These are phyloP conservation scores for Lagenorhynchus albirostris DNA, from an alignment of 2,113 vertebrate species.

Conservation along the genomic window DNA sequence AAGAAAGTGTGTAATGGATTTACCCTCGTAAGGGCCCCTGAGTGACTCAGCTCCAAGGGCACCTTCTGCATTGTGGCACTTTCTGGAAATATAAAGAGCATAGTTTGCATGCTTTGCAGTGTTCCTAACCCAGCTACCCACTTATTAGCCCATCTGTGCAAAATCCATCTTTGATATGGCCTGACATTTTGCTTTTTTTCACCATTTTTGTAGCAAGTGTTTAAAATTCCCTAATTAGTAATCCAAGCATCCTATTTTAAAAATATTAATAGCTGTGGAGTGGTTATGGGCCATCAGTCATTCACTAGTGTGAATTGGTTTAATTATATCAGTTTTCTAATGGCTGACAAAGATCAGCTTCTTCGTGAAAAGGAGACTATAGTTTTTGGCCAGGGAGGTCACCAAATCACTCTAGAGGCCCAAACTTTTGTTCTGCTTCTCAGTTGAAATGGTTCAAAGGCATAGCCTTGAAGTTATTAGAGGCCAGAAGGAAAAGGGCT, in stretches of 20 bases:
- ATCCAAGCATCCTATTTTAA: neutral
- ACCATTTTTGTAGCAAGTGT: neutral
- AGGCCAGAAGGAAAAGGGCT: neutral
- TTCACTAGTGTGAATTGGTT: neutral
- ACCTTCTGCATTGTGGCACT: neutral
- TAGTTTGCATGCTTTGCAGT: neutral
- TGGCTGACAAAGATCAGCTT: constrained; percentile 37
- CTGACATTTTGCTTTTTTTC: neutral
- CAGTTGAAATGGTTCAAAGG: neutral
- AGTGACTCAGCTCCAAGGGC: neutral
- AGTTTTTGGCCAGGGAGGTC: neutral
- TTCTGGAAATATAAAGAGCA: neutral
- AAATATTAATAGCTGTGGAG: constrained; percentile 26
- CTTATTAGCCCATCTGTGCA: neutral
- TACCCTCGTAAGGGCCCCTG: neutral
- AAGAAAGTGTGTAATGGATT: neutral
- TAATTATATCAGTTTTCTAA: constrained; percentile 59
- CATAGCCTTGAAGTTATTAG: neutral
- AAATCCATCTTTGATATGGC: neutral
- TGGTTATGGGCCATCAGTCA: neutral
- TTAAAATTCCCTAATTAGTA: constrained; percentile 26
- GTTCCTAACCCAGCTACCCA: neutral
- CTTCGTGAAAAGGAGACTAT: neutral
- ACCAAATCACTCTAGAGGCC: neutral
- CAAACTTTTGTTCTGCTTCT: neutral